Base-by-base conservation (phyloP, 2,113 vertebrate genomes). In the Alethe castanea region DNA sequence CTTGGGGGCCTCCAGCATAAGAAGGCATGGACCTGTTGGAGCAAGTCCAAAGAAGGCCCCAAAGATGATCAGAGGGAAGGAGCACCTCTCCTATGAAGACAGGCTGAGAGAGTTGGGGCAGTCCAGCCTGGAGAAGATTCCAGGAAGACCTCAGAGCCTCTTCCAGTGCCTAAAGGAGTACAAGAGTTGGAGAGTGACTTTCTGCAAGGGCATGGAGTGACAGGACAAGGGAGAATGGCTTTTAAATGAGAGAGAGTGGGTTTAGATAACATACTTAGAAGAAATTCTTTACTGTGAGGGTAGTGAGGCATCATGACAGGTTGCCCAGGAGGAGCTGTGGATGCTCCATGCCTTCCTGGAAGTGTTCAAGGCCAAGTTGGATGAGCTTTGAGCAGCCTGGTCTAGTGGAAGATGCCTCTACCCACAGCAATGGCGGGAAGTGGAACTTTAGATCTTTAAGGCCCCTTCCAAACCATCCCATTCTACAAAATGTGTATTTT, bases 361-460 rank as follows among this genome's bases (percentile, higher is more conserved):
- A 73, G 60, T 16, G 22, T 24, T n/a, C 33, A 64, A 66, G 28
- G 44, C 12, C 26, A 45, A 59, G 33, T 0, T 59, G 59, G 33
- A 66, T 13, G 36, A 50, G 18, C 18, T 81, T 73, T 59, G 44
- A 73, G 36, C 44, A 66, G 24, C 4, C 23, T 44, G 31, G 26
- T 59, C 18, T 28, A 16, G 42, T 19, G 15, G 44, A 72, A 72
- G 35, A 15, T 35, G 22, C 19, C 31, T 80, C 31, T 48, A n/a
- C 31, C 48, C 35, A 18, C 35, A 77, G 38, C 64, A 69, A 6
- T 0, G 0, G 23, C 2, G 3, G 18, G 5, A 6, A 50, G 23
- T 28, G 11, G 47, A 79, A 70, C 13, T 54, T 56, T 6, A 16
- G 14, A 33, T 64, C 13, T 48, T 36, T 50, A 33, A 57, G 26